These are phyloP conservation scores for Bombus waltoni DNA, from an alignment of 1,140 invertebrate species.

Conservation along the genomic window DNA sequence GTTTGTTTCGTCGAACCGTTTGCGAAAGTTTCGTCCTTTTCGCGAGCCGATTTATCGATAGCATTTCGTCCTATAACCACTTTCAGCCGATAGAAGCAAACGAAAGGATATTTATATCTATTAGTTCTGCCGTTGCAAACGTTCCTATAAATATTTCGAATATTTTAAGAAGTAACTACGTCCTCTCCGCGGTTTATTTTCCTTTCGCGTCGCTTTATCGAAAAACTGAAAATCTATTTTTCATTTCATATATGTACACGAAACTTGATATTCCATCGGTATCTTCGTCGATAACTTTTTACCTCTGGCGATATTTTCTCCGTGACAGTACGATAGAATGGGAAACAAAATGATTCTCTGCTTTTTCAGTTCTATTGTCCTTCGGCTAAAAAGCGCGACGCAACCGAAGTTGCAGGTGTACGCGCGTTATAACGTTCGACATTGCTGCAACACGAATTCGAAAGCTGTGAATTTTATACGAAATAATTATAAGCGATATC, in stretches of 20 bases:
- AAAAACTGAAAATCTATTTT: neutral
- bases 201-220: neutral
- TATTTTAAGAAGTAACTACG: neutral
- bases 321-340: neutral
- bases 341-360: neutral
- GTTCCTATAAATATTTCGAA: neutral
- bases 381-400: neutral
- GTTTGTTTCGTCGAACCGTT: conserved; percentile 36
- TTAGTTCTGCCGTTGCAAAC: neutral
- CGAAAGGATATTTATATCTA: neutral
- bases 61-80: neutral
- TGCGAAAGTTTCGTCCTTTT: conserved; percentile 3
- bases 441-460: neutral
- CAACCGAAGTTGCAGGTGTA: neutral
- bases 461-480: neutral
- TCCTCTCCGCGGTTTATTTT: neutral
- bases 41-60: neutral
- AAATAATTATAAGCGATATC: neutral
- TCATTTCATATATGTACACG: neutral
- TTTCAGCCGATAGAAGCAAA: neutral
- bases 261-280: neutral
- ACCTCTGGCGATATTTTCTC: neutral
- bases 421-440: neutral
- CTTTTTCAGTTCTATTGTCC: neutral
- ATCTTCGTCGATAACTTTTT: neutral